A percentile compares a stretch with the other conserved stretches of the same genome.
phyloP scores from a whole-genome alignment of 2,888 invertebrate species.

The Dinocampus coccinellae region DNA sequence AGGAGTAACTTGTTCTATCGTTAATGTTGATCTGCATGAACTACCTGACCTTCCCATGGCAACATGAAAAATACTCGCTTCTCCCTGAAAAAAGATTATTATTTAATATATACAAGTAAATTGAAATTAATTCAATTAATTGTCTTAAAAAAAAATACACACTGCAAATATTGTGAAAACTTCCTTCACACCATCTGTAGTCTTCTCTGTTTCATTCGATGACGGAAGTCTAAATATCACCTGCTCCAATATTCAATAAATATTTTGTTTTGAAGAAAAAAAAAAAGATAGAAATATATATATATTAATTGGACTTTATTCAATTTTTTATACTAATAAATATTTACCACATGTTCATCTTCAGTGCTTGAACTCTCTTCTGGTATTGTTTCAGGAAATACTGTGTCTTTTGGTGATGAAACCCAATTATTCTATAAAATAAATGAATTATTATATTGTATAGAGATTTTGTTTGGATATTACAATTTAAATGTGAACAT shows the following conservation, averaged over 20 bases:
- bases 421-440: constrained; percentile 78
- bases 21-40: constrained; percentile 69
- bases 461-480: constrained; percentile 8
- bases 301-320: not conserved
- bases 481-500: too few species aligned
- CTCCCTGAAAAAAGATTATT: constrained; percentile 71
- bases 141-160: constrained; percentile 46
- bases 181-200: constrained; percentile 77
- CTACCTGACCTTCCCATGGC: constrained; percentile 71
- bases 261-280: not conserved
- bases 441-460: constrained; percentile 40
- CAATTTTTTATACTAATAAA: constrained; percentile 12
- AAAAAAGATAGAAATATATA: constrained; percentile 19
- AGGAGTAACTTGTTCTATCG: constrained; percentile 70
- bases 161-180: constrained; percentile 87
- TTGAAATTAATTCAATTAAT: not conserved
- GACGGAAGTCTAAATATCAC: constrained; percentile 88
- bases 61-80: constrained; percentile 83
- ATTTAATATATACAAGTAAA: not conserved
- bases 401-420: constrained; percentile 89
- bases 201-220: constrained; percentile 73
- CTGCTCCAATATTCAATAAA: constrained; percentile 62
- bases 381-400: constrained; percentile 92
- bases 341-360: constrained; percentile 86
- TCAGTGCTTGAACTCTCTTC: constrained; percentile 94